Evolutionary conservation across 1,140 invertebrate genomes (phyloP).

Genomic region (Drosophila lacertosa): DNA sequence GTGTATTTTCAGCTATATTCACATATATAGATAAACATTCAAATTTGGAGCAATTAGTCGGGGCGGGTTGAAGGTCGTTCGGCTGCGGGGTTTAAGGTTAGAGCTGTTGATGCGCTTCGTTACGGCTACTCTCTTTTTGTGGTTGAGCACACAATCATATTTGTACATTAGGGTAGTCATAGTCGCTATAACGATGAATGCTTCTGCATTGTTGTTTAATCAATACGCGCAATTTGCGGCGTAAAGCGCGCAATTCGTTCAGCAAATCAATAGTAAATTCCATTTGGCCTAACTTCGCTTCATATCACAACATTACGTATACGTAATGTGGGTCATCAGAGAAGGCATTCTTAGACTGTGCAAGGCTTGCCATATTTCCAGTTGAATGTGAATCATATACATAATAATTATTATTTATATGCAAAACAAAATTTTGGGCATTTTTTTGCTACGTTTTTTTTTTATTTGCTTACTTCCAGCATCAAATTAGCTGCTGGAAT

Average conservation of each 20-base stretch:
- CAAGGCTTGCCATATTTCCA: background rate
- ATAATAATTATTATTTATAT: slow-evolving; percentile 31
- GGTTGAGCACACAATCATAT: slow-evolving; percentile 2
- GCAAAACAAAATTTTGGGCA: slow-evolving; percentile 27
- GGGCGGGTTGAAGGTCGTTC: slow-evolving; percentile 39
- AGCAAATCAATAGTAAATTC: slow-evolving; percentile 24
- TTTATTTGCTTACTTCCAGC: slow-evolving; percentile 8
- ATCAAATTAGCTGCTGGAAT: slow-evolving; percentile 12
- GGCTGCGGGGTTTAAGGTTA: slow-evolving; percentile 42
- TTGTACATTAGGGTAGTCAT: background rate
- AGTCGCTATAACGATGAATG: slow-evolving; percentile 49
- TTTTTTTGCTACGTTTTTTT: background rate
- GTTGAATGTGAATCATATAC: slow-evolving; percentile 23
- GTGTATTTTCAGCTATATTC: slow-evolving; percentile 3
- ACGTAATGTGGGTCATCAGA: slow-evolving; percentile 39
- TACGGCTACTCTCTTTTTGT: background rate
- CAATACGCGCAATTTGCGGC: slow-evolving; percentile 40
- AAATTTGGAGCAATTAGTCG: slow-evolving; percentile 33
- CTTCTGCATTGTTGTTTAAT: slow-evolving; percentile 48
- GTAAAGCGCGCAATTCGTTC: background rate
- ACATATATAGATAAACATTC: slow-evolving; percentile 30
- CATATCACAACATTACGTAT: slow-evolving; percentile 34
- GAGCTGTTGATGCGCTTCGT: slow-evolving; percentile 10
- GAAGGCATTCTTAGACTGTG: background rate
- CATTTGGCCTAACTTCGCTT: slow-evolving; percentile 24